These are phyloP conservation scores for Falcaria lacertinaria DNA, from an alignment of 2,888 invertebrate genomes.

Conservation along the genomic window DNA sequence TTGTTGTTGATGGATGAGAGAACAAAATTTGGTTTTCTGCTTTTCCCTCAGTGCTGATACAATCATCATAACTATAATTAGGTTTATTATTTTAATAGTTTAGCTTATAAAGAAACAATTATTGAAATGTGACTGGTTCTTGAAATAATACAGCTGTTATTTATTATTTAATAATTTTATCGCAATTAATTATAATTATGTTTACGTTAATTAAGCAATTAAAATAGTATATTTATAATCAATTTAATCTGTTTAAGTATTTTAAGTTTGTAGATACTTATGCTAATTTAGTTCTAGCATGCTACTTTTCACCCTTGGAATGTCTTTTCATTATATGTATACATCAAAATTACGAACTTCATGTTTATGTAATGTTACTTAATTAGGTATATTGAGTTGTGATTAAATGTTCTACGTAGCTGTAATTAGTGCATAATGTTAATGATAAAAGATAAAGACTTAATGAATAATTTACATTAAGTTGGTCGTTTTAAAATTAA, in stretches of 20 bases:
- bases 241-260: constrained; percentile 41
- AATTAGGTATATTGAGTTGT: no score
- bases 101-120: constrained; percentile 21
- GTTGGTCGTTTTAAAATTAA: background rate
- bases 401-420: background rate
- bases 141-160: constrained; percentile 62
- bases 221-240: constrained; percentile 34
- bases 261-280: constrained; percentile 21
- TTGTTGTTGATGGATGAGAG: constrained; percentile 38
- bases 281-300: constrained; percentile 2
- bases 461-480: background rate
- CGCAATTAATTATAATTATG: constrained; percentile 16
- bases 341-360: no score
- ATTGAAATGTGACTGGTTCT: constrained; percentile 57
- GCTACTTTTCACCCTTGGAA: no score
- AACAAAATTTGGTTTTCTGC: constrained; percentile 23
- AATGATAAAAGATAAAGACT: background rate
- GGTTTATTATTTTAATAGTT: constrained; percentile 21
- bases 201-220: constrained; percentile 24
- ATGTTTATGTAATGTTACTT: no score
- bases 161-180: constrained; percentile 64
- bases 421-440: background rate
- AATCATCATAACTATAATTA: constrained; percentile 28
- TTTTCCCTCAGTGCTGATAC: constrained; percentile 39
- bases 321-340: no score